These are phyloP conservation scores for Oceanites oceanicus DNA, from an alignment of 2,113 vertebrate species.

Conservation along the genomic window DNA sequence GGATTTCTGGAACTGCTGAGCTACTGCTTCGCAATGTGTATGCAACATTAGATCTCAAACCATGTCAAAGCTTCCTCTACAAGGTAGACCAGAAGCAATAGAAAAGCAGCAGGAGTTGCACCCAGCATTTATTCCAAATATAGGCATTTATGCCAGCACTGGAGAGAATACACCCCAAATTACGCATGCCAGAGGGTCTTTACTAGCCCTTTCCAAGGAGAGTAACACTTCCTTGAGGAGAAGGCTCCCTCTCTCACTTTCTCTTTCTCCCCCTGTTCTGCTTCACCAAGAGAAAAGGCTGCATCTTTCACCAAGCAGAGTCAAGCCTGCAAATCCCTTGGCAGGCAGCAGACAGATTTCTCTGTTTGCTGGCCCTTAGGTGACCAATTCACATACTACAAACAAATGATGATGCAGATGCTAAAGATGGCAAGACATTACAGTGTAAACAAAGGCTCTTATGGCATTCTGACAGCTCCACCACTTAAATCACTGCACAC, in stretches of 20 bases:
- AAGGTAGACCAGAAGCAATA: not conserved
- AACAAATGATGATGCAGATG: constrained; percentile 20
- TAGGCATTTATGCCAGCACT: not conserved
- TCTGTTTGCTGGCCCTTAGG: not conserved
- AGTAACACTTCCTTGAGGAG: not conserved
- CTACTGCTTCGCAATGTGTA: not conserved
- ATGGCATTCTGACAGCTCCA: not conserved
- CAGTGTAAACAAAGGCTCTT: not conserved
- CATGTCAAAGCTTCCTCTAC: not conserved
- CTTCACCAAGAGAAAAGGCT: not conserved
- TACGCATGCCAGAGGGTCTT: not conserved
- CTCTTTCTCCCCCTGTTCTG: not conserved
- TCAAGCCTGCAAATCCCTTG: not conserved
- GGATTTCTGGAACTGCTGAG: not conserved
- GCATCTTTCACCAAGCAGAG: not conserved
- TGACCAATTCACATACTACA: not conserved
- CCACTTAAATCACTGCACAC: not conserved
- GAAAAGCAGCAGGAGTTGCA: not conserved
- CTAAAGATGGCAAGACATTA: constrained; percentile 10
- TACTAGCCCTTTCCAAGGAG: not conserved
- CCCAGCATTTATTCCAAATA: not conserved
- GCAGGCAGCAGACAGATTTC: not conserved
- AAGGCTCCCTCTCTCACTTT: not conserved
- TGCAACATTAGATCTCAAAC: not conserved
- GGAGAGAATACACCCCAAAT: not conserved